Evolutionary conservation across 2,888 invertebrate genomes (phyloP), one percentile per base, ranked within the genome.

Genomic region (Eilema caniola): DNA sequence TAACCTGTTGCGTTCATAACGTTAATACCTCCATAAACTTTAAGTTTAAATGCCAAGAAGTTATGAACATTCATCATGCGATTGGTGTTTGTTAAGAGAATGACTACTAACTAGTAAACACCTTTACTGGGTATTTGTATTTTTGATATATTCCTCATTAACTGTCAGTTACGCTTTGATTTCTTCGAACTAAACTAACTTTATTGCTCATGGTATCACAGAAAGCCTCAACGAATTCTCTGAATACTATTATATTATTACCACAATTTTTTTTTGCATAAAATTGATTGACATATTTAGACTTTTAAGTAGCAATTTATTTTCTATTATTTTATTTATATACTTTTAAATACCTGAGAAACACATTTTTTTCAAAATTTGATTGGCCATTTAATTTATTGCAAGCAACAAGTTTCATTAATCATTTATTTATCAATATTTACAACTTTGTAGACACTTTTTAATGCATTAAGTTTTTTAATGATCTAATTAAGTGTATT

Each of bases 1-100:
- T 70, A 75, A 75, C 75, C 66, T 76, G 79, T 78, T 77, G 74
- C 66, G 71, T 76, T 77, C 74, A 71, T 73, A 80, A 75, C 74
- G 70, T 67, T 70, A 12, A 68, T 73, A 47, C 62, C 25, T 57
- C 63, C 60, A 69, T 77, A 68, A 72, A 76, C 73, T 25, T 62
- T 11, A 62, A 33, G 33, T 70, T 67, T 76, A 71, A 72, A 56
- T 56, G 57, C 47, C 61, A 60, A 63, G 59, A 69, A 66, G 66
- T 73, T 74, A 74, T 70, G 57, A 59, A 31, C 62, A 73, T 71
- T 41, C 60, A 77, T 73, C 74, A 70, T 69, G 68, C 57, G 57
- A 68, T 68, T 68, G 53, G 10, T 67, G 31, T 61, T 61, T 61
- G 11, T 25, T 53, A 31, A 68, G 23, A 62, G 28, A 37, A 33